These are phyloP conservation scores for Leptarthrus brevirostris DNA, from an alignment of 2,888 invertebrate genomes.

Conservation along the genomic window DNA sequence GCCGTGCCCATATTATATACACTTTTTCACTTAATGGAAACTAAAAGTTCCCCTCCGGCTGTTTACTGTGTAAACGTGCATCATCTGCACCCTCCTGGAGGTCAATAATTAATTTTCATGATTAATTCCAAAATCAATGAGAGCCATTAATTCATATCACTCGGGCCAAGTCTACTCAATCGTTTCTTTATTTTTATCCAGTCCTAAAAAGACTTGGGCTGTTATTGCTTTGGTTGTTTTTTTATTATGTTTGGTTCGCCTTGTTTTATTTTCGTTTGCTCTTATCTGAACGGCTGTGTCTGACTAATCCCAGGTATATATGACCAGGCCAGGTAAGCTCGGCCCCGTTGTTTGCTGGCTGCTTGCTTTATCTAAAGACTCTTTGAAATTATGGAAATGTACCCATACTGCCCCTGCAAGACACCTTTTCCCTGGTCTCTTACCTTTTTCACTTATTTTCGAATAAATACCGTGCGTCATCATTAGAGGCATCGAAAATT, in stretches of 20 bases:
- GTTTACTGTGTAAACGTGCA: conserved; percentile 17
- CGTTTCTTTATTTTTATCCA: background rate
- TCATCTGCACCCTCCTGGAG: conserved; percentile 1
- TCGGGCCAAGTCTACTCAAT: conserved; percentile 12
- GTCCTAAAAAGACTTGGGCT: too few species aligned
- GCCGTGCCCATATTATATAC: too few species aligned
- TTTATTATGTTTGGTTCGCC: background rate
- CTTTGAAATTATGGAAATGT: conserved; percentile 14
- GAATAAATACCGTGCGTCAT: conserved; percentile 3
- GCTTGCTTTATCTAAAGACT: conserved; percentile 4
- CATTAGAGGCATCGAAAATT: background rate
- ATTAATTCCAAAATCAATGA: conserved; percentile 38
- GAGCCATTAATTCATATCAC: conserved; percentile 40
- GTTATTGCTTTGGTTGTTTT: too few species aligned
- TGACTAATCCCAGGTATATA: conserved; percentile 26
- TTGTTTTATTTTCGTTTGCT: background rate
- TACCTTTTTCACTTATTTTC: background rate
- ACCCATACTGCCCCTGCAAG: conserved; percentile 3
- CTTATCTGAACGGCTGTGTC: conserved; percentile 15
- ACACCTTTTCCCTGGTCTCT: background rate
- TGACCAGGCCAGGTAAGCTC: background rate
- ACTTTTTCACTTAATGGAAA: too few species aligned
- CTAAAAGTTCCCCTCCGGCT: too few species aligned
- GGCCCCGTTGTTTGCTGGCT: background rate
- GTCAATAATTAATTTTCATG: conserved; percentile 40